Evolutionary conservation across 2,113 vertebrate genomes (phyloP), one percentile per base, ranked within the genome.

Genomic region (Peromyscus maniculatus): DNA sequence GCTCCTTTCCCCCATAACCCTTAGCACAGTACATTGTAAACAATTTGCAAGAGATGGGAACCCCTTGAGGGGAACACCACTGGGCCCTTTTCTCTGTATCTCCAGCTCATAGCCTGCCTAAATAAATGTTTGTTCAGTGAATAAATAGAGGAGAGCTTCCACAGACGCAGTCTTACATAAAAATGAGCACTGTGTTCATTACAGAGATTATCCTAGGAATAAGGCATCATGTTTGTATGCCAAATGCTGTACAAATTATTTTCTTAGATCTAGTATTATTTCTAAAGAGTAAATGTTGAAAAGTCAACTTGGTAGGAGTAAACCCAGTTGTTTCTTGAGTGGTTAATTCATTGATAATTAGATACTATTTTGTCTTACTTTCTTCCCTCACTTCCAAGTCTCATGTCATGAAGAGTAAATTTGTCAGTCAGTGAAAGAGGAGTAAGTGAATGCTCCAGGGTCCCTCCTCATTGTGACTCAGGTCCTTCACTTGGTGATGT

Each of bases 141-240:
- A 91, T 95, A 96, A 94, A 93, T 97, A 94, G 87, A 91, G 36
- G 66, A 94, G 91, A 72, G 31, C 16, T 94, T 93, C 91, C 92
- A 93, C 82, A 97, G 94, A 94, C 97, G 97, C 83, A 96, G 74
- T 49, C 88, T 96, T 98, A 98, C 95, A 97, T 96, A 97, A 98
- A 96, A 97, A 92, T 96, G 86, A 96, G 94, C 69, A 15, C 55
- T 93, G 87, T 97, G 96, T 97, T 98, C 96, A 98, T 97, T 98
- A 97, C 67, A 95, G 91, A 59, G 59, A 91, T 78, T 93, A 79
- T 93, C 1, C 55, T 79, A 91, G 39, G 52, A 87, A 72, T 87
- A 94, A 75, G 7, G 1, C 90, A 86, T 79, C 87, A 93, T 7
- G n/a, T 66, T 94, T 93, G 91, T 78, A 90, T 69, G 36, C 22